A percentile compares a stretch with the other conserved stretches of the same genome.
These are phyloP conservation scores for Aphelinus certus DNA, from an alignment of 1,140 invertebrate genomes.

Conservation along the genomic window DNA sequence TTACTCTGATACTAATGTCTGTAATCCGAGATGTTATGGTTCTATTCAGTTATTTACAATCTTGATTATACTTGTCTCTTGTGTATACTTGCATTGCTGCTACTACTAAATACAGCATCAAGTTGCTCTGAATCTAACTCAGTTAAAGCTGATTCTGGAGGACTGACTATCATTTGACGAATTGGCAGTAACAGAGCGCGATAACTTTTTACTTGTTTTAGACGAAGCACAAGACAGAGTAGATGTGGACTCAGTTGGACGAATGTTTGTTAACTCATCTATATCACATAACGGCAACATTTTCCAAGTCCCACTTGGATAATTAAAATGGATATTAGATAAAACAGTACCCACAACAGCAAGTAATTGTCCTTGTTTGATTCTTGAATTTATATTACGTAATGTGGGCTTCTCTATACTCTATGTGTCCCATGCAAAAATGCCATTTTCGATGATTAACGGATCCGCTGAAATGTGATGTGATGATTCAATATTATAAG, in stretches of 20 bases:
- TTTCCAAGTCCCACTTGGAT: conserved; percentile 44
- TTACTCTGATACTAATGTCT: too few relatives aligned
- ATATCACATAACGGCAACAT: conserved; percentile 52
- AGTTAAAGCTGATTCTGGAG: conserved; percentile 53
- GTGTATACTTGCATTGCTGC: too few relatives aligned
- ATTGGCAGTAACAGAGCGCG: conserved; percentile 42
- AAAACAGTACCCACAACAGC: conserved; percentile 80
- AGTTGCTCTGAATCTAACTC: conserved; percentile 53
- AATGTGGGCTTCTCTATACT: conserved; percentile 69
- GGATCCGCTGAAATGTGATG: conserved; percentile 70
- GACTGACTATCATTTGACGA: conserved; percentile 40
- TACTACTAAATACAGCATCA: conserved; percentile 62
- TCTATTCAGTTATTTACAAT: too few relatives aligned
- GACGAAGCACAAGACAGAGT: conserved; percentile 49
- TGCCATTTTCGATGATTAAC: conserved; percentile 80
- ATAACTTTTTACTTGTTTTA: conserved; percentile 49
- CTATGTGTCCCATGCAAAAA: conserved; percentile 79
- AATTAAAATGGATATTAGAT: conserved; percentile 31
- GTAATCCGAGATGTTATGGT: too few relatives aligned
- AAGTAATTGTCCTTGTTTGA: conserved; percentile 75
- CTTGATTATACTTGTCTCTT: too few relatives aligned
- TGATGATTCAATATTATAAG: conserved; percentile 29
- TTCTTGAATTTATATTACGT: conserved; percentile 78
- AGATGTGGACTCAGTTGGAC: conserved; percentile 48
- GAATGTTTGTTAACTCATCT: conserved; percentile 48